These are phyloP conservation scores for Pristionchus exspectatus DNA, from an alignment of 2,888 invertebrate genomes.

Conservation along the genomic window DNA sequence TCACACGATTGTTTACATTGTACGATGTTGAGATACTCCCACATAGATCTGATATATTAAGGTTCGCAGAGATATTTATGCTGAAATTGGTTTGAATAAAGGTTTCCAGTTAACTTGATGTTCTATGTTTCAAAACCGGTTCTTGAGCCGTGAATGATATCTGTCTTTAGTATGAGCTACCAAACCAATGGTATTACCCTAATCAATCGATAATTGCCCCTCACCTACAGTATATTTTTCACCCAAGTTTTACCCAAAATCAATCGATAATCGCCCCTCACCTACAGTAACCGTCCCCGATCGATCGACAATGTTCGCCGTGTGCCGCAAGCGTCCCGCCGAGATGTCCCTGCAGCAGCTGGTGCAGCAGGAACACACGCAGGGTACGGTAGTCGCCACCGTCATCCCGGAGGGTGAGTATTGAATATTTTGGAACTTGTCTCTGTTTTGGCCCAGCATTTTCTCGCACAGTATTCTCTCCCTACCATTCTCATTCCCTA, in stretches of 20 bases:
- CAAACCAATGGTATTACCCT: too few species aligned
- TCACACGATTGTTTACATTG: conserved; percentile 5
- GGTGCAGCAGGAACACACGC: conserved; percentile 43
- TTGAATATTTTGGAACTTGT: neutral
- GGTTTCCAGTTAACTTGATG: neutral
- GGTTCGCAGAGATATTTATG: conserved; percentile 20
- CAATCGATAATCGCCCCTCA: neutral
- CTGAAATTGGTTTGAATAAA: conserved; percentile 22
- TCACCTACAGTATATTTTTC: too few species aligned
- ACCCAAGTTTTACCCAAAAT: too few species aligned
- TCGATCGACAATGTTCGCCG: neutral
- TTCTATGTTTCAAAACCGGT: conserved; percentile 2
- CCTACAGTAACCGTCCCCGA: neutral
- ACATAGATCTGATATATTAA: conserved; percentile 36
- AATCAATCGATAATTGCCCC: neutral
- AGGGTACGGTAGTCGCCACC: conserved; percentile 29
- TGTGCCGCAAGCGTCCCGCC: conserved; percentile 39
- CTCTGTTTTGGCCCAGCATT: too few species aligned
- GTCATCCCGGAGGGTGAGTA: neutral
- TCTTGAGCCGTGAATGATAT: neutral
- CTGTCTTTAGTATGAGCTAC: neutral
- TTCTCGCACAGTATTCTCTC: too few species aligned
- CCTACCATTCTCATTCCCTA: too few species aligned
- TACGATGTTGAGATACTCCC: conserved; percentile 21
- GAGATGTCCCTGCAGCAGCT: conserved; percentile 48